Evolutionary conservation across 2,888 invertebrate genomes (phyloP).

Genomic region (Charanyca ferruginea): DNA sequence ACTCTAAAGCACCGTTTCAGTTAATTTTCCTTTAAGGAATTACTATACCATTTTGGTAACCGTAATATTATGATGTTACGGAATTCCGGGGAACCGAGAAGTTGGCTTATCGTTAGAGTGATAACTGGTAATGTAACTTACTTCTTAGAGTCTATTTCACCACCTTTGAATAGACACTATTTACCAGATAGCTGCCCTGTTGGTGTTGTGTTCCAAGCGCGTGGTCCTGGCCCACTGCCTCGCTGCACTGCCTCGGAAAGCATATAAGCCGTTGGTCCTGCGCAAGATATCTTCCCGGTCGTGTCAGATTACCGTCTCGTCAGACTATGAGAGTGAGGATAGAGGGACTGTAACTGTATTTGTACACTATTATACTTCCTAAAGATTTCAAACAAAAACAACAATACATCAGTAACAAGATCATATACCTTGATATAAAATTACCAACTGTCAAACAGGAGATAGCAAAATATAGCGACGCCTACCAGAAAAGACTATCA

Average conservation of each 20-base stretch:
- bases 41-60: conserved; percentile 5
- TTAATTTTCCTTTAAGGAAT: conserved; percentile 23
- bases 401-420: no score
- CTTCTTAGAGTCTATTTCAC: not conserved
- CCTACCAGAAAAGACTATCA: no score
- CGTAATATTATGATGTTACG: conserved; percentile 6
- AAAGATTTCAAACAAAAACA: no score
- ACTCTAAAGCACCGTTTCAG: conserved; percentile 6
- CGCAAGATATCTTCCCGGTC: not conserved
- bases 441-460: no score
- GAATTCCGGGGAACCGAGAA: not conserved
- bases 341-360: not conserved
- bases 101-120: not conserved
- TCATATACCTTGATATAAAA: no score
- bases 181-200: not conserved
- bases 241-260: no score
- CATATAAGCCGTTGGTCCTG: not conserved
- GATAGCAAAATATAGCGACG: no score
- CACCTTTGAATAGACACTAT: not conserved
- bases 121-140: not conserved
- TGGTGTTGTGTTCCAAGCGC: no score
- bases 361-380: no score
- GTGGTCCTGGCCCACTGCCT: no score
- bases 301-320: not conserved
- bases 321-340: not conserved